A percentile compares a stretch with the other conserved stretches of the same genome.
Evolutionary conservation across 1,140 invertebrate species (phyloP).

Genomic region (Bombus difficillimus): DNA sequence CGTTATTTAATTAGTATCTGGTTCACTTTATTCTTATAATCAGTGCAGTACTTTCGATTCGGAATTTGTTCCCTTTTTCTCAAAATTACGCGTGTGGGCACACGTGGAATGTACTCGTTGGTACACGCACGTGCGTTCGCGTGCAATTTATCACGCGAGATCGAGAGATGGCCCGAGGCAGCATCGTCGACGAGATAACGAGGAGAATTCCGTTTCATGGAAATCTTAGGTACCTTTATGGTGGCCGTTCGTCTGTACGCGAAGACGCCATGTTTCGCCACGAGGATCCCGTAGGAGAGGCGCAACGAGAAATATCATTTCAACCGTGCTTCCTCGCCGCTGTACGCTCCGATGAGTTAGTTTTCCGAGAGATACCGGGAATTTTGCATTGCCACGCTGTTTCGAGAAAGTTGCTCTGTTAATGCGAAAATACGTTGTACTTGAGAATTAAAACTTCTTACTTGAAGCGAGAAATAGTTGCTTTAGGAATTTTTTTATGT

Average conservation of each 20-base stretch:
- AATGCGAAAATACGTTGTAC: background rate
- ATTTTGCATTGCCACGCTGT: background rate
- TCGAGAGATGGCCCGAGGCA: constrained; percentile 51
- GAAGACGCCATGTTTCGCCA: constrained; percentile 24
- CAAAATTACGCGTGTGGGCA: background rate
- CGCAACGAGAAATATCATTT: constrained; percentile 44
- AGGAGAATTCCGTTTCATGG: constrained; percentile 48
- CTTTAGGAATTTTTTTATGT: too few relatives aligned
- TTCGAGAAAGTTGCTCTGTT: background rate
- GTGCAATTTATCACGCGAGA: constrained; percentile 64
- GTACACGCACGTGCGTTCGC: constrained; percentile 39
- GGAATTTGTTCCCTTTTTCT: background rate
- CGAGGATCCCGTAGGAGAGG: background rate
- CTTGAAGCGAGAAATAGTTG: background rate
- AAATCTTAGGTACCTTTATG: constrained; percentile 51
- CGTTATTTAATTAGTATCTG: background rate
- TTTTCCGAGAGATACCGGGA: background rate
- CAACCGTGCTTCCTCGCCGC: constrained; percentile 14
- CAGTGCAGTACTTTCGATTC: background rate
- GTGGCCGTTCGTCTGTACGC: constrained; percentile 21
- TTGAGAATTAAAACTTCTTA: background rate
- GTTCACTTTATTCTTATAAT: background rate
- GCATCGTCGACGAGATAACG: constrained; percentile 45
- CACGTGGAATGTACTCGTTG: constrained; percentile 23
- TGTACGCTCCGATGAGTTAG: constrained; percentile 9